A percentile compares a stretch with the other conserved stretches of the same genome.
Evolutionary conservation across 2,888 invertebrate species (phyloP).

Genomic region (Aquatica leii): DNA sequence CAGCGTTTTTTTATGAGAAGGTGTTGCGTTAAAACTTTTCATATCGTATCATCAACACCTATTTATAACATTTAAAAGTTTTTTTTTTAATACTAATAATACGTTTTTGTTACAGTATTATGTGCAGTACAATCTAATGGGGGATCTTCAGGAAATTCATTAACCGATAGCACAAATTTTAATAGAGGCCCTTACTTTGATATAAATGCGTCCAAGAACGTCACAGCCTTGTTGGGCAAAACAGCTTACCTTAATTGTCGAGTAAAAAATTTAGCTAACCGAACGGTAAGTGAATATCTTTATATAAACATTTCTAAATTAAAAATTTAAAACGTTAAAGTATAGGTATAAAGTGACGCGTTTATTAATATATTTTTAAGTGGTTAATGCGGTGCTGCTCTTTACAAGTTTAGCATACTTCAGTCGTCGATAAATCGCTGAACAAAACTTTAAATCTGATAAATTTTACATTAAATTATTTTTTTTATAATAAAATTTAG

Average conservation of each 20-base stretch:
- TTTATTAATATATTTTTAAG: too few species aligned
- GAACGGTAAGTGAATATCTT: conserved; percentile 87
- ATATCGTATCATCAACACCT: conserved; percentile 21
- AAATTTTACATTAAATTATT: too few species aligned
- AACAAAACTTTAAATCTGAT: too few species aligned
- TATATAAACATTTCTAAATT: too few species aligned
- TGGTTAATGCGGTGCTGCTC: too few species aligned
- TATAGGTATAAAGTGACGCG: not conserved
- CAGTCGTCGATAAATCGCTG: too few species aligned
- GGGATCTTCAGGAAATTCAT: conserved; percentile 52
- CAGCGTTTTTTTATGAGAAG: conserved; percentile 24
- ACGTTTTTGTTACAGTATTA: conserved; percentile 48
- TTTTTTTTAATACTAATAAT: conserved; percentile 5
- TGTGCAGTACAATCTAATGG: conserved; percentile 54
- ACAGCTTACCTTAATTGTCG: conserved; percentile 90
- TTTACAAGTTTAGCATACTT: too few species aligned
- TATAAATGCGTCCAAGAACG: conserved; percentile 62
- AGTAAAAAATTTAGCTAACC: conserved; percentile 89
- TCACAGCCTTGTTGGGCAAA: conserved; percentile 86
- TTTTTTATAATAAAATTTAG: too few species aligned
- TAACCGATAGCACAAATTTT: conserved; percentile 50
- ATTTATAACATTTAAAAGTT: not conserved
- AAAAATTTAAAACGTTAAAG: not conserved
- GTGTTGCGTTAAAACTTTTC: conserved; percentile 25
- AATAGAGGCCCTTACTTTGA: conserved; percentile 60